Base-by-base conservation (phyloP, 2,888 invertebrate genomes). In the Stenoptilia bipunctidactyla region DNA sequence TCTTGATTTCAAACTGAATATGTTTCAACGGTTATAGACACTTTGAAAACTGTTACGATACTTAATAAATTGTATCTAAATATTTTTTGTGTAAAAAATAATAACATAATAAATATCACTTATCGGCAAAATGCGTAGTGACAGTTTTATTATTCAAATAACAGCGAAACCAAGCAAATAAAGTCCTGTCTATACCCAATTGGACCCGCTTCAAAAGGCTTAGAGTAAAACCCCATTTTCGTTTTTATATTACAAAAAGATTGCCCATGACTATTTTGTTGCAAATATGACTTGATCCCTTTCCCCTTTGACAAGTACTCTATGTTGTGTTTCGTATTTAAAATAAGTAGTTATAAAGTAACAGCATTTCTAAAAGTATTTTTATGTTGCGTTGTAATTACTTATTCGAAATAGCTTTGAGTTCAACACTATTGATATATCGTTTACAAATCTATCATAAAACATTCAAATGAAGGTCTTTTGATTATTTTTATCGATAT, bases 121-220 rank as follows among this genome's bases (percentile, higher is more conserved):
- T 70, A 67, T 52, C 51, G 50, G 47, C 65, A 65, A 66, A 65
- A 65, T 67, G 57, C 58, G 36, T 20, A 58, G 44, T 74, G 82
- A 79, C 82, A 79, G 67, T 79, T 76, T 79, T 77, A 80, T 72
- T 74, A 72, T 67, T 61, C 63, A 66, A 72, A 71, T 74, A 79
- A 73, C 66, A 71, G 73, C 73, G 66, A 76, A 77, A 72, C 74
- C 58, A 57, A 54, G 57, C 72, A 70, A 66, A 79, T 76, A 68
- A 66, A 59, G 64, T 71, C 66, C 66, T 75, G 80, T 82, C 79
- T 67, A 68, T 66, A 72, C 62, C 65, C 72, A 73, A 83, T 79
- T 80, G 61, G 72, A 82, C 83, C 83, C 82, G 73, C 70, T 64
- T 83, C 83, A 83, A 80, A 70, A 47, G 72, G 83, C 76, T 82